Percentiles rank a stretch among this genome's conserved stretches.
Evolutionary conservation across 2,888 invertebrate genomes (phyloP).

Genomic region (Dicranocentrus wangi): DNA sequence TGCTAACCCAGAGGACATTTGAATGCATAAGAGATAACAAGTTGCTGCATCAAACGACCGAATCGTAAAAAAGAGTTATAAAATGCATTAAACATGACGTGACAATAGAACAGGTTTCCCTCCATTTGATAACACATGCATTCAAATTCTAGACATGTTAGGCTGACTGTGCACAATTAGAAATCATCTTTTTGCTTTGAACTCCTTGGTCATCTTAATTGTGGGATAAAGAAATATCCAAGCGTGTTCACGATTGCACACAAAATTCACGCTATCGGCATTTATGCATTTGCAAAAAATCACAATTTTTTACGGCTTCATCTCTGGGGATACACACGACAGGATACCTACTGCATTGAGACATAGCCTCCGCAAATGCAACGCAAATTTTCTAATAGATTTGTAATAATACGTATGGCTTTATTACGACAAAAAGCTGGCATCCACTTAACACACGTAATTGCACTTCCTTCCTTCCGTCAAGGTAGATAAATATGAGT

Average conservation of each 20-base stretch:
- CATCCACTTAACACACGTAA: conserved; percentile 33
- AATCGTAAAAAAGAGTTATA: neutral
- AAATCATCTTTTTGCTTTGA: conserved; percentile 25
- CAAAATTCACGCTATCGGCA: neutral
- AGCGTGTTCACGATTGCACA: neutral
- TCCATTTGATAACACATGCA: conserved; percentile 7
- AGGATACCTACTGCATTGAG: too few relatives aligned
- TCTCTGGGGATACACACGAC: neutral
- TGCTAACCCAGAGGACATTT: conserved; percentile 29
- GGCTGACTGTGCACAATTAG: conserved; percentile 37
- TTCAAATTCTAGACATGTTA: conserved; percentile 4
- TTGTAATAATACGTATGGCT: conserved; percentile 37
- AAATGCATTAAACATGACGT: neutral
- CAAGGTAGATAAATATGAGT: neutral
- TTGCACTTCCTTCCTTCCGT: conserved; percentile 43
- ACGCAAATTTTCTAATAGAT: conserved; percentile 13
- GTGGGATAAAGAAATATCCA: too few relatives aligned
- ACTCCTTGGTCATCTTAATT: conserved; percentile 13
- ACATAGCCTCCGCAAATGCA: neutral
- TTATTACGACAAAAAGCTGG: conserved; percentile 23
- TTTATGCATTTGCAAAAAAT: neutral
- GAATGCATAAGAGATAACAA: conserved; percentile 40
- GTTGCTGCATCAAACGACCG: neutral
- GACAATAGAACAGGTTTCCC: conserved; percentile 35
- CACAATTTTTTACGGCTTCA: neutral